These are phyloP conservation scores for Micronisus gabar DNA, from an alignment of 2,113 vertebrate species.

Conservation along the genomic window DNA sequence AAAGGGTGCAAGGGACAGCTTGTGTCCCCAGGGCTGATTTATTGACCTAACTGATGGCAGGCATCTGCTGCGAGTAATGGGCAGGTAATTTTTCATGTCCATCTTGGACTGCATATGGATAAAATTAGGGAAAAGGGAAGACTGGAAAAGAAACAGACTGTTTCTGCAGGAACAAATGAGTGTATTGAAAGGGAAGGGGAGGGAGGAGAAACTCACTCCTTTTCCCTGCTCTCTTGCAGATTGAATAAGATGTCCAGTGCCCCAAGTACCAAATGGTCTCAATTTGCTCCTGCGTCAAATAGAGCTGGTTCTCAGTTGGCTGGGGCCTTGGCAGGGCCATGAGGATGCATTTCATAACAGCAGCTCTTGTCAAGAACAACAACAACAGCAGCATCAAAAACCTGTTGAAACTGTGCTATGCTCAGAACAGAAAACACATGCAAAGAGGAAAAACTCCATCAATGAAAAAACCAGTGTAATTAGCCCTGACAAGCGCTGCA, in stretches of 20 bases:
- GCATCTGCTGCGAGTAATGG: not conserved
- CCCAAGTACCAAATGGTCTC: slow-evolving; percentile 25
- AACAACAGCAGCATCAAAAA: slow-evolving; percentile 25
- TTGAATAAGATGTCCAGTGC: slow-evolving; percentile 15
- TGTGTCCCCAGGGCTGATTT: not conserved
- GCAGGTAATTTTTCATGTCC: not conserved
- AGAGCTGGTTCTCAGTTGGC: not conserved
- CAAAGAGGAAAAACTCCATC: not conserved
- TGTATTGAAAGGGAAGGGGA: not conserved
- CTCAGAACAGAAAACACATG: slow-evolving; percentile 43
- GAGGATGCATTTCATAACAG: slow-evolving; percentile 21
- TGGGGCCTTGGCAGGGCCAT: not conserved
- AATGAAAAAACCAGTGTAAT: not conserved
- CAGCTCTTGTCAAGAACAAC: slow-evolving; percentile 21
- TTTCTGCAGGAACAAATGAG: not conserved
- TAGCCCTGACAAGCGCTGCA: not conserved
- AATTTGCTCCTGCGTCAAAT: slow-evolving; percentile 39
- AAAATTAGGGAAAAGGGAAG: not conserved
- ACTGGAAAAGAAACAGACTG: not conserved
- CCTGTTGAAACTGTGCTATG: slow-evolving; percentile 19
- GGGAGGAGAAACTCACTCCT: not conserved
- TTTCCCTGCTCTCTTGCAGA: not conserved
- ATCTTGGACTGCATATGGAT: not conserved
- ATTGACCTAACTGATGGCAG: not conserved
- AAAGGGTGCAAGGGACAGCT: not conserved